phyloP scores from a whole-genome alignment of 2,797 vertebrate genomes.

The Lindbergichthys nudifrons region DNA sequence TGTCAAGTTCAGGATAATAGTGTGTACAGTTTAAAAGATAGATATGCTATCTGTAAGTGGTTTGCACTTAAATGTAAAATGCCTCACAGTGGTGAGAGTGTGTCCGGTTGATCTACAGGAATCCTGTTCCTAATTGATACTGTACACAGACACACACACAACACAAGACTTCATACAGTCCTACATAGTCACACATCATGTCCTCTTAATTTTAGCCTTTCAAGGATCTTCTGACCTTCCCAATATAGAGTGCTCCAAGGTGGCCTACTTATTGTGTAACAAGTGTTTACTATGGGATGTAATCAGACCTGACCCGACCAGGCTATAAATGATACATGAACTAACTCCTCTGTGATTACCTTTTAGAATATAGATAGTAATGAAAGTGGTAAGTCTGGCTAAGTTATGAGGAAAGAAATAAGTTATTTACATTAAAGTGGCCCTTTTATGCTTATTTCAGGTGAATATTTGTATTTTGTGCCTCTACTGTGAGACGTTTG shows the following conservation, averaged over 20 bases:
- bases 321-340: too few relatives aligned
- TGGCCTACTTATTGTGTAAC: constrained; percentile 48
- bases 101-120: constrained; percentile 32
- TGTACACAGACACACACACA: constrained; percentile 3
- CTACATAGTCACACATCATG: constrained; percentile 49
- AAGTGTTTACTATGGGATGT: constrained; percentile 66
- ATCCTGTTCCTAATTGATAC: constrained; percentile 31
- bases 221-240: constrained; percentile 33
- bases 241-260: constrained; percentile 51
- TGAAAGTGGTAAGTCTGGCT: too few relatives aligned
- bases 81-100: not conserved
- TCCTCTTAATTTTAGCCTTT: constrained; percentile 53
- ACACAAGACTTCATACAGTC: constrained; percentile 29
- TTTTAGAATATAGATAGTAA: too few relatives aligned
- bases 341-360: too few relatives aligned
- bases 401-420: too few relatives aligned
- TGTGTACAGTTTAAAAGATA: constrained; percentile 15
- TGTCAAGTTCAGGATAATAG: not conserved
- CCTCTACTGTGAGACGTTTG: too few relatives aligned
- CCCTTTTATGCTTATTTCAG: too few relatives aligned
- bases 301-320: constrained; percentile 38
- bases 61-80: constrained; percentile 29
- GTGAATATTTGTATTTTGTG: too few relatives aligned
- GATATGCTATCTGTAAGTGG: constrained; percentile 6
- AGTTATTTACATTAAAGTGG: too few relatives aligned